Percentiles rank a stretch among this genome's conserved stretches.
Conservation (phyloP, 2,797 vertebrate species). For the Kryptolebias ocellatus region DNA sequence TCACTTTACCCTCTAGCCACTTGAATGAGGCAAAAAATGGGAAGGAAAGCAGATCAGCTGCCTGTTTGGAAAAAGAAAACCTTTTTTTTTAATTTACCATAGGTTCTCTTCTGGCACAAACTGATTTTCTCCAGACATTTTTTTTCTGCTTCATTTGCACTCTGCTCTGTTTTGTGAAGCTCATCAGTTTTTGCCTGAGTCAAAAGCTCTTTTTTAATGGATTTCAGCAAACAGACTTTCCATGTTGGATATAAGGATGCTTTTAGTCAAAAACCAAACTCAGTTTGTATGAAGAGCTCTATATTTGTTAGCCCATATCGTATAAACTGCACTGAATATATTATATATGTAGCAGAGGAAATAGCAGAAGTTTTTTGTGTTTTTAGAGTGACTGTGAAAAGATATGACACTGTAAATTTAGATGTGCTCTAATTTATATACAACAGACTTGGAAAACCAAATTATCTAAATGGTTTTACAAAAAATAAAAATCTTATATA, state of each 20-base stretch:
- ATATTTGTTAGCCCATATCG: too few relatives aligned
- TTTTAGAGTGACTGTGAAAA: too few relatives aligned
- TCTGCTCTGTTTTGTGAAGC: conserved; percentile 54
- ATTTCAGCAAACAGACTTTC: conserved; percentile 68
- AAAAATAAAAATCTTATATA: too few relatives aligned
- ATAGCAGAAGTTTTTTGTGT: too few relatives aligned
- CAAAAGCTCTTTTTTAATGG: conserved; percentile 70
- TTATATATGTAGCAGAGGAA: too few relatives aligned
- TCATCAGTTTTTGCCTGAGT: conserved; percentile 69
- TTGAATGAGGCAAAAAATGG: conserved; percentile 37
- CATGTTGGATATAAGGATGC: conserved; percentile 66
- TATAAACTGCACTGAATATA: too few relatives aligned
- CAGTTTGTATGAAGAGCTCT: too few relatives aligned
- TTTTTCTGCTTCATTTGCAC: conserved; percentile 70
- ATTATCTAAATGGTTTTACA: too few relatives aligned
- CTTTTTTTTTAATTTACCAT: conserved; percentile 65
- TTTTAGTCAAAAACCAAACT: conserved; percentile 59
- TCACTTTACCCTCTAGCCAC: conserved; percentile 35
- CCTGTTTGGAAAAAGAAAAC: conserved; percentile 45
- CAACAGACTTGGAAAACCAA: too few relatives aligned
- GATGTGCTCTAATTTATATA: too few relatives aligned
- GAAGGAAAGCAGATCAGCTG: conserved; percentile 32
- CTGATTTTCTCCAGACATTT: conserved; percentile 31
- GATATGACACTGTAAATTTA: too few relatives aligned
- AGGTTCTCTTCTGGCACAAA: conserved; percentile 51